Percentiles rank a stretch among this genome's conserved stretches.
Conservation (phyloP, 2,797 vertebrate genomes). For the Halcyon badia region DNA sequence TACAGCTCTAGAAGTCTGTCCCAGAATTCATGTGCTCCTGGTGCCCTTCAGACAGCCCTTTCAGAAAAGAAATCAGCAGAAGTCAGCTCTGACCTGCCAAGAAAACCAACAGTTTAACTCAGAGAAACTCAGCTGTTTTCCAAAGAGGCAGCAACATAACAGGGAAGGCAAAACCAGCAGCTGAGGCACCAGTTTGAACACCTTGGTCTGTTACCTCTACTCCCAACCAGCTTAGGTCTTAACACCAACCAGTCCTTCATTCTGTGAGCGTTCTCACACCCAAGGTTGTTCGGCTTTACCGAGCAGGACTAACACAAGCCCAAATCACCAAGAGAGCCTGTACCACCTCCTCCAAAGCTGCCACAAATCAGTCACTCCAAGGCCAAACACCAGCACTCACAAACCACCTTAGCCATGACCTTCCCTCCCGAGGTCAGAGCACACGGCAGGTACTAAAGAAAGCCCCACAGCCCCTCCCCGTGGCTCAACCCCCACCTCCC, state of each 20-base stretch:
- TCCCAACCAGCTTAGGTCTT: background rate
- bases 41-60: background rate
- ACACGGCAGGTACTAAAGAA: background rate
- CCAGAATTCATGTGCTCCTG: constrained; percentile 9
- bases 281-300: background rate
- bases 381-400: background rate
- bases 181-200: background rate
- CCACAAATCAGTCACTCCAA: background rate
- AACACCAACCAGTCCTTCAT: background rate
- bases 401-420: accelerated
- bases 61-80: constrained; percentile 25
- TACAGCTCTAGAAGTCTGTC: background rate
- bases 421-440: background rate
- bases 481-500: background rate
- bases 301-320: background rate
- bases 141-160: background rate
- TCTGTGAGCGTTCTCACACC: background rate
- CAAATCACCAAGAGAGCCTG: accelerated
- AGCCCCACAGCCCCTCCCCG: background rate
- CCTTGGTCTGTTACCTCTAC: background rate
- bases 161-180: background rate
- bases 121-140: constrained; percentile 7
- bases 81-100: constrained; percentile 69
- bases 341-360: background rate
- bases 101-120: constrained; percentile 23